Conservation (phyloP, 2,113 vertebrate species). For the Paramormyrops kingsleyae region DNA sequence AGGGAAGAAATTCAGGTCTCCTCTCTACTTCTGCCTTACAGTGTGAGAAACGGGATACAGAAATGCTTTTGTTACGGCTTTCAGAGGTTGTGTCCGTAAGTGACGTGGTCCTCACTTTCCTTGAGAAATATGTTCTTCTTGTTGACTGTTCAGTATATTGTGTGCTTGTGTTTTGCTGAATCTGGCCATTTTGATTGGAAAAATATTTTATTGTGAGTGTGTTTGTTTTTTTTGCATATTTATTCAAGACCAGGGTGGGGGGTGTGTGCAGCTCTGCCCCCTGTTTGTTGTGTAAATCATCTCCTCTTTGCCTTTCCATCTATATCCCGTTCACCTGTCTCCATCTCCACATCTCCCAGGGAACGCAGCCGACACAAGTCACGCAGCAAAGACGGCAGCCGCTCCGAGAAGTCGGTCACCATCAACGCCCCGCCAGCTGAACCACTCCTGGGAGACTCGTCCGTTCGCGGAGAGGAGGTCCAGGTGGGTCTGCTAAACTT, state of each 20-base stretch:
- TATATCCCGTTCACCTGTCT: slow-evolving; percentile 20
- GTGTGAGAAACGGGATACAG: not conserved
- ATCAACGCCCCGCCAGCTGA: slow-evolving; percentile 81
- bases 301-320: slow-evolving; percentile 11
- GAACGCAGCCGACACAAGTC: slow-evolving; percentile 85
- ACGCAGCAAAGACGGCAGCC: slow-evolving; percentile 76
- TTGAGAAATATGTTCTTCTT: not conserved
- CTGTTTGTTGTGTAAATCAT: not conserved
- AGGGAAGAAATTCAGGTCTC: not conserved
- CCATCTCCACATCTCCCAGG: slow-evolving; percentile 41
- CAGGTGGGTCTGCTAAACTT: slow-evolving; percentile 62
- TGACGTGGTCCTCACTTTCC: not conserved
- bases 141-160: not conserved
- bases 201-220: not conserved
- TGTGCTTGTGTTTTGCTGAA: not conserved
- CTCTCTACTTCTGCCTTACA: not conserved
- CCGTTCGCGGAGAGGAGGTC: slow-evolving; percentile 63
- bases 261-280: not conserved
- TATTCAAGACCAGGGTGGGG: not conserved
- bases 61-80: not conserved
- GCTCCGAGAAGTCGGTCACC: slow-evolving; percentile 88
- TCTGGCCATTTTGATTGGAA: not conserved
- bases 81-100: not conserved
- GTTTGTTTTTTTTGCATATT: not conserved
- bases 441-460: slow-evolving; percentile 72